Evolutionary conservation across 2,888 invertebrate genomes (phyloP).

Genomic region (Lycophotia porphyrea): DNA sequence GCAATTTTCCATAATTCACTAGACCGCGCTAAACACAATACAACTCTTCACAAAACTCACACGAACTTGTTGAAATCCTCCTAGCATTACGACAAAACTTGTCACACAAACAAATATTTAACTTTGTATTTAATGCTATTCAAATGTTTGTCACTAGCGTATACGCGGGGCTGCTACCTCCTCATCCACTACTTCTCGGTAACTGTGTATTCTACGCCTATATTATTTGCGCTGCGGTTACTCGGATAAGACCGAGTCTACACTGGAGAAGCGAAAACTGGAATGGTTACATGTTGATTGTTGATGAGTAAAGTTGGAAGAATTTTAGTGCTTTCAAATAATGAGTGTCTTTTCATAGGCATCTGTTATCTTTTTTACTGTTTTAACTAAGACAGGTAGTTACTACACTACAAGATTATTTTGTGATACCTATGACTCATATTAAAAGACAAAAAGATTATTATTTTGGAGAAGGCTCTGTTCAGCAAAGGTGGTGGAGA

Average conservation of each 20-base stretch:
- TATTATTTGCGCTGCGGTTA: conserved; percentile 38
- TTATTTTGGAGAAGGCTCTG: neutral
- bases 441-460: neutral
- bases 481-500: neutral
- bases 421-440: conserved; percentile 3
- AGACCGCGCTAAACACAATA: neutral
- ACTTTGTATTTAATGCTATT: conserved; percentile 4
- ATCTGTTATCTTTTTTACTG: neutral
- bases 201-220: conserved; percentile 42
- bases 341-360: neutral
- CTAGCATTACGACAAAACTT: conserved; percentile 39
- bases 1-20: neutral
- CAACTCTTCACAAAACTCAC: conserved; percentile 48
- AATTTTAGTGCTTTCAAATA: neutral
- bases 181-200: neutral
- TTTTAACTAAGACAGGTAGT: no score
- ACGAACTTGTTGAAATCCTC: conserved; percentile 40
- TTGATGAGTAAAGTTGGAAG: conserved; percentile 5
- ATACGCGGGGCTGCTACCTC: conserved; percentile 1
- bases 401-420: neutral
- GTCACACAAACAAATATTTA: neutral
- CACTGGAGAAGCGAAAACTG: neutral
- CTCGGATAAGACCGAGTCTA: conserved; percentile 4
- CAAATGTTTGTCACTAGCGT: conserved; percentile 17
- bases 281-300: neutral